A percentile compares a stretch with the other conserved stretches of the same genome.
Conservation (phyloP, 2,113 vertebrate genomes). For the Perca schrenkii region DNA sequence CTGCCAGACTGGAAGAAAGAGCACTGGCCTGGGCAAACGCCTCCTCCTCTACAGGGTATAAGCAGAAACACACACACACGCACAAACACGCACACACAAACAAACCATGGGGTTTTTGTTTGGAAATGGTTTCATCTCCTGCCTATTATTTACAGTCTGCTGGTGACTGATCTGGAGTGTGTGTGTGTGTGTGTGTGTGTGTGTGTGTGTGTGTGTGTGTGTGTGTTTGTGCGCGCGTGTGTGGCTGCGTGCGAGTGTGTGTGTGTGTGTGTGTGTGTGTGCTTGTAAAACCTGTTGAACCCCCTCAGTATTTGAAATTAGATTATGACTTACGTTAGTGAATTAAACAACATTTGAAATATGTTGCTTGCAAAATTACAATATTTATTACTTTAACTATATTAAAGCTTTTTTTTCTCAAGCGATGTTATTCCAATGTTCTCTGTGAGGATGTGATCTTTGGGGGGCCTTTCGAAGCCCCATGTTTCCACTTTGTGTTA, state of each 20-base stretch:
- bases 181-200: slow-evolving; percentile 3
- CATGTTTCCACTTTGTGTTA: background rate
- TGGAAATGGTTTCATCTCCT: slow-evolving; percentile 54
- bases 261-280: slow-evolving; percentile 23
- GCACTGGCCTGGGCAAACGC: slow-evolving; percentile 65
- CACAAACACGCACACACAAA: background rate
- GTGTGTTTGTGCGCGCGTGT: background rate
- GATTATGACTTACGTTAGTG: background rate
- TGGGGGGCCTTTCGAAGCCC: background rate
- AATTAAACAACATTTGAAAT: background rate
- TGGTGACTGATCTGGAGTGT: slow-evolving; percentile 48
- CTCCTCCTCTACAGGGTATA: slow-evolving; percentile 45
- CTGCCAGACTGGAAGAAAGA: slow-evolving; percentile 77
- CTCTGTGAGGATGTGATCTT: background rate
- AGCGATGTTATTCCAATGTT: background rate
- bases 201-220: background rate
- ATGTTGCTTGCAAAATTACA: background rate
- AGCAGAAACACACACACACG: background rate
- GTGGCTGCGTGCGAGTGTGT: background rate
- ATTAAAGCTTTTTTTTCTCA: background rate
- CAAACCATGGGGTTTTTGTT: slow-evolving; percentile 34
- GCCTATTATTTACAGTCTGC: slow-evolving; percentile 70
- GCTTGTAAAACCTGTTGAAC: slow-evolving; percentile 18
- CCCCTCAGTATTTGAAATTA: background rate
- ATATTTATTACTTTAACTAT: no score